Base-by-base conservation (phyloP, 2,113 vertebrate genomes). In the Pteronura brasiliensis region DNA sequence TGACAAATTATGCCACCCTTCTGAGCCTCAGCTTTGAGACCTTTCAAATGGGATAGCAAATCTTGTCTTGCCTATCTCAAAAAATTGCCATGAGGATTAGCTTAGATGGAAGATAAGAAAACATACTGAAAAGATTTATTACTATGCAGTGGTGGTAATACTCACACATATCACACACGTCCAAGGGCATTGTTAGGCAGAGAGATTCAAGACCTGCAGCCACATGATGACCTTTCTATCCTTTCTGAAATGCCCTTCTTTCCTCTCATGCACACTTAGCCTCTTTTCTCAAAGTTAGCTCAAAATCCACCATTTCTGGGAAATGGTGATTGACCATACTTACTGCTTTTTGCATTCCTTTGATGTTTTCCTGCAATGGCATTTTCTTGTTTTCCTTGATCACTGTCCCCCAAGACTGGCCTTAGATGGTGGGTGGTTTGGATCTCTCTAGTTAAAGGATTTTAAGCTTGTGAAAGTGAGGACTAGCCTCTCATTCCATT, bases 11-110 rank as follows among this genome's bases (percentile, higher is more conserved):
- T 81, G 23, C 59, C 42, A 91, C 31, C 47, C 39, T 90, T 95
- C 13, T 88, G 61, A 96, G 44, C 87, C 82, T 96, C 65, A 86
- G 42, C 95, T 93, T 97, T 39, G 92, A 74, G 12, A 57, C 57
- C 34, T 90, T 89, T 85, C 49, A 85, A 93, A 88, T 90, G 59
- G 36, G 34, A 27, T 79, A 79, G 49, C 29, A 94, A 82, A 85
- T 65, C 79, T 90, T 93, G 61, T 72, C 29, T 71, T 91, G 18
- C 74, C 17, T 13, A 17, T 42, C 67, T 92, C 29, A 74, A 88
- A 97, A 97, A 52, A 76, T 47, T 95, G 29, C 57, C 65, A 21
- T 18, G 77, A 88, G 57, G 49, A 95, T 80, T 76, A 91, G 27
- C 63, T 87, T 87, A 90, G 29, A 77, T 86, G 55, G 79, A 93